Evolutionary conservation across 2,797 vertebrate species (phyloP), one percentile per base, ranked within the genome.

Genomic region (Lepus townsendii): DNA sequence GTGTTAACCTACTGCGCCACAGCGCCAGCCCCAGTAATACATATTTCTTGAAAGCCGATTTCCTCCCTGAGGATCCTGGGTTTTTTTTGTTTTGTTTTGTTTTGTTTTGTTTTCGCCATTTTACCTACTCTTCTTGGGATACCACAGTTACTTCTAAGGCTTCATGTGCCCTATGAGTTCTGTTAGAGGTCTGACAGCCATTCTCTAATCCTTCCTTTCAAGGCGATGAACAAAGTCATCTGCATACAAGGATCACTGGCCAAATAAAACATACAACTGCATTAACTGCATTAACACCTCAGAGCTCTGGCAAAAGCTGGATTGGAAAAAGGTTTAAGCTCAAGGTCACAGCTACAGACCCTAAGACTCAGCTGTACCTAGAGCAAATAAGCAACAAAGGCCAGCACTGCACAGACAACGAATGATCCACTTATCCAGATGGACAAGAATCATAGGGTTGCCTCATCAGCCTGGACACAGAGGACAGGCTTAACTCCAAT

Each of bases 251-350:
- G 57, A 80, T 96, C 47, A 82, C 26, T 22, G 80, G 60, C 35
- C 83, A 88, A 93, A 89, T 7, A 75, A 80, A 96, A 35, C 35
- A 77, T 3, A 27, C 10, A 54, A 3, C 1, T 19, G 57, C 52
- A 73, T 78, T 75, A 54, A 3, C 1, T 19, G 57, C 52, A 73
- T 78, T 75, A 88, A 30, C 50, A 66, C 68, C 91, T 68, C 54
- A 94, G 42, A 88, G 27, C 35, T 82, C 32, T 75, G 60, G n/a
- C 60, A 62, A 87, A 96, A 93, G 24, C 26, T 57, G 38, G 54
- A 47, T 52, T 76, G 62, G 27, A 78, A 92, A 92, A 92, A 62
- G 93, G 42, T 38, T 93, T 88, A 50, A 8, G 27, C 24, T 96
- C 50, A 47, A 32, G 27, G 26, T 89, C 47, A 68, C 1, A 77